Evolutionary conservation across 2,888 invertebrate species (phyloP), one percentile per base, ranked within the genome.

Genomic region (Cerastis rubricosa): DNA sequence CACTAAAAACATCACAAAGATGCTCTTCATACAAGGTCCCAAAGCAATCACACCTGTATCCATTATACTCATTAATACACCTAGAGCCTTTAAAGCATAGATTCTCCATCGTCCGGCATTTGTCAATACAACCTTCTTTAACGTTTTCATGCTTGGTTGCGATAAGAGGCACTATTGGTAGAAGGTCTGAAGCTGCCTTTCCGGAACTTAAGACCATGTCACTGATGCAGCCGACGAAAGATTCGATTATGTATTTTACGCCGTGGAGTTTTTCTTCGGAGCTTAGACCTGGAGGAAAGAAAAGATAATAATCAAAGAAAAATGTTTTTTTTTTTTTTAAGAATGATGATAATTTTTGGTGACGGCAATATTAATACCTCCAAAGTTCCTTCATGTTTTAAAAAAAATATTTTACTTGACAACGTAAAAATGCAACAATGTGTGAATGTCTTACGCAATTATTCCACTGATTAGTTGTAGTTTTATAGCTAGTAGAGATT

Each of bases 51-150:
- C 99, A 99, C 29, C 98, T 98, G 80, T 98, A 97, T 77, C 98
- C 98, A 89, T 98, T 98, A 94, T 99, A 99, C 92, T 99, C 98
- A 94, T 99, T 99, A 81, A 99, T 98, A 93, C 99, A 99, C 81
- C 97, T 97, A 49, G 98, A 99, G 59, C 98, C 98, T 91, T 98
- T 97, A 92, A 99, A 98, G 94, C 99, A 99, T 14, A 98, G 97
- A 94, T 99, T 99, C 89, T 98, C 98, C 87, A 97, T 97, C 2
- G 98, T 98, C 88, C 97, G 97, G 91, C 99, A 99, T 92, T 98
- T 98, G 93, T 99, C 97, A 76, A 98, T 97, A 93, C 99, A 99
- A 1, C 99, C 99, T 95, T 98, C 98, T 92, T 98, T 98, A 17
- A 99, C 98, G 90, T 99, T 99, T 92, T 98, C 98, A 90, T 98